Percentiles rank a stretch among this genome's conserved stretches.
Conservation (phyloP, 2,113 vertebrate species). For the Rhinolophus sinicus region DNA sequence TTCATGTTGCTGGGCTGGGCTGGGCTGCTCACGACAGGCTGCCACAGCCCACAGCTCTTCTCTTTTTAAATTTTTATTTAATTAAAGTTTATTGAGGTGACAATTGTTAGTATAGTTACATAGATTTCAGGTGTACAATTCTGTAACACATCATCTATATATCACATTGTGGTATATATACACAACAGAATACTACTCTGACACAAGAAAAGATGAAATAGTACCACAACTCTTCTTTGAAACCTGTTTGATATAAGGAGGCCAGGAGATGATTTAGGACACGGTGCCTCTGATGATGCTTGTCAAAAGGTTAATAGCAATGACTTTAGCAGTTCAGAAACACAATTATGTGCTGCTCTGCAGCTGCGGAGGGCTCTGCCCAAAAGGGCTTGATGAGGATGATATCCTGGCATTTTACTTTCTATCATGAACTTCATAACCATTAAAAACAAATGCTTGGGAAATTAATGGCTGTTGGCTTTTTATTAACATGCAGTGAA, state of each 20-base stretch:
- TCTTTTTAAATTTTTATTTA: background rate
- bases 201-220: too few species aligned
- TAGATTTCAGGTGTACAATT: too few species aligned
- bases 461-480: constrained; percentile 16
- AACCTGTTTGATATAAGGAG: background rate
- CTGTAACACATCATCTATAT: too few species aligned
- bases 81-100: too few species aligned
- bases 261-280: background rate
- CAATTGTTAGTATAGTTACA: too few species aligned
- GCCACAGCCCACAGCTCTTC: background rate
- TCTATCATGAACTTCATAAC: constrained; percentile 62
- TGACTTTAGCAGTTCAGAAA: constrained; percentile 52
- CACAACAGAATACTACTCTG: too few species aligned
- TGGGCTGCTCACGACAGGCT: background rate
- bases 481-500: constrained; percentile 70
- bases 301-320: constrained; percentile 62
- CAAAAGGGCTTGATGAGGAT: background rate
- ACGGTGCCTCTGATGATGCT: background rate
- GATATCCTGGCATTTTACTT: background rate
- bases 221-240: background rate
- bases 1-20: background rate
- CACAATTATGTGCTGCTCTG: constrained; percentile 40
- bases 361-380: constrained; percentile 41
- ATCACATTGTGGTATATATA: too few species aligned
- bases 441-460: constrained; percentile 59